Base-by-base conservation (phyloP, 1,140 invertebrate species). In the Lepidotrigona ventralis region DNA sequence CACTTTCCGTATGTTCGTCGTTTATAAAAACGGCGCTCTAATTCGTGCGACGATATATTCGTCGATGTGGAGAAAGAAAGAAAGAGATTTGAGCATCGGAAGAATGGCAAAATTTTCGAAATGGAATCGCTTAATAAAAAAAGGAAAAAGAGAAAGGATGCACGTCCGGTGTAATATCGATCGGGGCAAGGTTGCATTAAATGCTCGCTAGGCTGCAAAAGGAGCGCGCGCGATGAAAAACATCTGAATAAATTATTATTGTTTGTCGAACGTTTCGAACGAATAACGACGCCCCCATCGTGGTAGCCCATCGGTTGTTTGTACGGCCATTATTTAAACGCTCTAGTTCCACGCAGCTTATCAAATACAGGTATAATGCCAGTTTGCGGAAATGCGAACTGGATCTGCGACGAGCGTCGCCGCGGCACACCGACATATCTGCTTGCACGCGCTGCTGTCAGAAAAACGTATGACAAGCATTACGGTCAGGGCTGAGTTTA, bases 161-260 rank as follows among this genome's bases (percentile, higher is more conserved):
- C 54, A 39, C n/a, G 54, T 63, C 87, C 64, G 64, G 46, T 33
- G 58, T 5, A 54, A 14, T 75, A 58, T 84, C 29, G 86, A 83
- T 78, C 75, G 73, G 6, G 39, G 58, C 39, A 39, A 78, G 70
- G 68, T 51, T 75, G 84, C 86, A 86, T 88, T 88, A 89, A 53
- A 85, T 74, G 82, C 84, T 71, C 75, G 68, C 64, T 81, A 60
- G 76, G 81, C 83, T 79, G 83, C 56, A 81, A 83, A 88, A 77
- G 60, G 71, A 81, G 79, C 81, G 82, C 76, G 73, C 56, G 88
- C 80, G 83, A 82, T 89, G 83, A 89, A 93, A 93, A 93, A 93
- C 91, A 93, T 89, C 88, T 93, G 92, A 93, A 93, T 93, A 93
- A 93, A 93, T 93, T 90, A 93, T 93, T 89, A 91, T 87, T 92